Evolutionary conservation across 2,797 vertebrate species (phyloP).

Genomic region (Epinephelus coioides): DNA sequence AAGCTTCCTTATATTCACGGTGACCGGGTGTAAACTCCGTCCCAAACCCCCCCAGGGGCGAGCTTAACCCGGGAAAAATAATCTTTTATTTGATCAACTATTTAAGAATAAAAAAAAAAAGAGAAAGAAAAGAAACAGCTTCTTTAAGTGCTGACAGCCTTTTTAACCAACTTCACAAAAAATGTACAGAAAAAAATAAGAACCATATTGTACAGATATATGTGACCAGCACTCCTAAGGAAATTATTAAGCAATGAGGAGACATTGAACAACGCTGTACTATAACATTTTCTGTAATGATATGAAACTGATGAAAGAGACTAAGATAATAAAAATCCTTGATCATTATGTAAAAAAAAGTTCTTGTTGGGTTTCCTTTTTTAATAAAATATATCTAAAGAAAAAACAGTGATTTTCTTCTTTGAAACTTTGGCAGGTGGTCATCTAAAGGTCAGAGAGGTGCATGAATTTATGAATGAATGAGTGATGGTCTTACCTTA

Average conservation of each 20-base stretch:
- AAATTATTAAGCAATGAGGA: slow-evolving; percentile 98
- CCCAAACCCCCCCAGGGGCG: slow-evolving; percentile 80
- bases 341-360: slow-evolving; percentile 99
- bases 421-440: slow-evolving; percentile 44
- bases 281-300: slow-evolving; percentile 99
- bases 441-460: background rate
- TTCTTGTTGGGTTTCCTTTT: slow-evolving; percentile 86
- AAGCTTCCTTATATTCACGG: slow-evolving; percentile 89
- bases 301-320: slow-evolving; percentile 99
- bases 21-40: slow-evolving; percentile 82
- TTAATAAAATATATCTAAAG: slow-evolving; percentile 82
- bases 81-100: slow-evolving; percentile 94
- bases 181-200: slow-evolving; percentile 95
- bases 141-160: slow-evolving; percentile 99
- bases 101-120: slow-evolving; percentile 73
- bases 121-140: slow-evolving; percentile 90
- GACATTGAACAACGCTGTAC: slow-evolving; percentile 99
- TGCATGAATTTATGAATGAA: slow-evolving; percentile 26
- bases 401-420: slow-evolving; percentile 69
- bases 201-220: slow-evolving; percentile 99
- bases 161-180: slow-evolving; percentile 99
- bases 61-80: slow-evolving; percentile 88
- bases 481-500: background rate
- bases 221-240: slow-evolving; percentile 99
- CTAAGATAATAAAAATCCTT: slow-evolving; percentile 95